These are phyloP conservation scores for Capitulum mitella DNA, from an alignment of 2,888 invertebrate species.

Conservation along the genomic window DNA sequence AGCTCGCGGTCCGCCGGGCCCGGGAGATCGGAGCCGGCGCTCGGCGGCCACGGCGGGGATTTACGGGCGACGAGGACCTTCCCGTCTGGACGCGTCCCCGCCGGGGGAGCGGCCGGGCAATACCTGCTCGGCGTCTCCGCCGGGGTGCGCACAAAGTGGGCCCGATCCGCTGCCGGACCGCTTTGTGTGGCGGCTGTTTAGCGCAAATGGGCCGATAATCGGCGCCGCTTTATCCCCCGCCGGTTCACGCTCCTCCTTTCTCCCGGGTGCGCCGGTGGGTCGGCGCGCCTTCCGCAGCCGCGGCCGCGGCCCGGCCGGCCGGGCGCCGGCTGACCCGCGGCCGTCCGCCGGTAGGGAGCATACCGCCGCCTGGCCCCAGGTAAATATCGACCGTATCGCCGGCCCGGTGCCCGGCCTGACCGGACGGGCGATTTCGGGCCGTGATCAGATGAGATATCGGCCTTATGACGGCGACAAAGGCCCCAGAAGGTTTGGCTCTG, in stretches of 20 bases:
- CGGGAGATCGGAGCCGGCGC: no score
- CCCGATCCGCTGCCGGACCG: not conserved
- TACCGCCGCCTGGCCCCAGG: not conserved
- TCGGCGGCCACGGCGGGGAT: no score
- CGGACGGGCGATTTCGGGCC: not conserved
- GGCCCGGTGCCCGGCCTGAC: not conserved
- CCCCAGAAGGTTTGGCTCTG: not conserved
- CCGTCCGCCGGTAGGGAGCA: not conserved
- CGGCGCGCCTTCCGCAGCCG: not conserved
- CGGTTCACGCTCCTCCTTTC: slow-evolving; percentile 1
- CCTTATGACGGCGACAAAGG: slow-evolving; percentile 22
- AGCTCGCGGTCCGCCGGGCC: no score
- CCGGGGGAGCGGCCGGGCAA: not conserved
- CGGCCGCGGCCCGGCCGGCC: not conserved
- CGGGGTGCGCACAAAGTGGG: not conserved
- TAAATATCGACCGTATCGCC: slow-evolving; percentile 18
- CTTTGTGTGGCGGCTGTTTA: slow-evolving; percentile 7
- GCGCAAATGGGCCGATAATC: slow-evolving; percentile 22
- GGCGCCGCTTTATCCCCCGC: not conserved
- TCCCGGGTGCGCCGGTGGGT: not conserved
- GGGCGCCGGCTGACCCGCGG: not conserved
- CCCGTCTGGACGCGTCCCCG: not conserved
- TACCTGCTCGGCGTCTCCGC: not conserved
- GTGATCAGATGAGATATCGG: slow-evolving; percentile 9
- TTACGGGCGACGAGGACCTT: not conserved